Evolutionary conservation across 2,797 vertebrate species (phyloP).

Genomic region (Salmo trutta): DNA sequence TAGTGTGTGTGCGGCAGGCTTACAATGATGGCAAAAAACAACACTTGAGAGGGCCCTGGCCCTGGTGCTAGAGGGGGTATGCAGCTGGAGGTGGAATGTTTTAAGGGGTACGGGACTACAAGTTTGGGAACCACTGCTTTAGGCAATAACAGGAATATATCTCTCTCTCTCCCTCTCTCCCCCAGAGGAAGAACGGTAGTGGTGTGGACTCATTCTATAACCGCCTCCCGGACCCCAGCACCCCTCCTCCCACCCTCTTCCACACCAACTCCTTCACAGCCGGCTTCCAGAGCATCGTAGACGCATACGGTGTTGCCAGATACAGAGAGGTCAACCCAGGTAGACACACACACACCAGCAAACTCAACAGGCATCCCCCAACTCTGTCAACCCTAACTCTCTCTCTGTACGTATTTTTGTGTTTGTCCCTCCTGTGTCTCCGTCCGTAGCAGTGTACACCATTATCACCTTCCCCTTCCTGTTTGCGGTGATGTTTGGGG

Average conservation of each 20-base stretch:
- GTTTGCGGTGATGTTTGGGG: conserved; percentile 97
- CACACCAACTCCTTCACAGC: conserved; percentile 91
- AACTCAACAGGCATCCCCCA: not conserved
- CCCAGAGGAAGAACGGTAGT: conserved; percentile 81
- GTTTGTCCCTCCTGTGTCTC: not conserved
- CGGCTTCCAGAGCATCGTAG: conserved; percentile 94
- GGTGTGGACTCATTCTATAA: conserved; percentile 90
- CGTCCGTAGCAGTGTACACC: conserved; percentile 84
- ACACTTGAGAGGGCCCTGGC: no score
- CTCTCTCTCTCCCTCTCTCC: conserved; percentile 48
- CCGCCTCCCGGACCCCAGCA: conserved; percentile 77
- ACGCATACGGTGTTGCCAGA: conserved; percentile 89
- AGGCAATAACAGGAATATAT: not conserved
- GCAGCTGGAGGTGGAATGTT: no score
- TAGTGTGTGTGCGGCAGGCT: no score
- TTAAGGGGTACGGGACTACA: no score
- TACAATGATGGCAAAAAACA: no score
- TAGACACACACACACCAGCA: conserved; percentile 30
- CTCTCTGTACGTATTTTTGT: conserved; percentile 12
- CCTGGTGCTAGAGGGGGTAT: no score
- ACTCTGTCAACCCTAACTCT: not conserved
- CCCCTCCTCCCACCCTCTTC: conserved; percentile 87
- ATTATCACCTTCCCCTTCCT: conserved; percentile 97
- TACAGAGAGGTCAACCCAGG: conserved; percentile 85
- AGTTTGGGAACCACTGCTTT: no score